Conservation (phyloP, 2,888 invertebrate species). For the Zygogramma bicolorata region DNA sequence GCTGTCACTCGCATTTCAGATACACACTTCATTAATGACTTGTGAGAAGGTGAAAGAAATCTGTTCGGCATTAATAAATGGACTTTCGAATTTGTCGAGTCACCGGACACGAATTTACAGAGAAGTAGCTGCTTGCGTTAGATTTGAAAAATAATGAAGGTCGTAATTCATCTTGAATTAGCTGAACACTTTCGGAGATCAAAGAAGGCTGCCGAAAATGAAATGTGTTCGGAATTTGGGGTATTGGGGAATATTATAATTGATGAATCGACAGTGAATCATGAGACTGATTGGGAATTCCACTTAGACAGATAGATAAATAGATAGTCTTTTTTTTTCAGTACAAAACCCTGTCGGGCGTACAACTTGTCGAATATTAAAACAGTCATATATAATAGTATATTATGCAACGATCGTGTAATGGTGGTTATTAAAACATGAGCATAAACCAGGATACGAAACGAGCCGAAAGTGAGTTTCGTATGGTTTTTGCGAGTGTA, state of each 20-base stretch:
- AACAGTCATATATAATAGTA: too few relatives aligned
- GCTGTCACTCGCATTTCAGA: slow-evolving; percentile 31
- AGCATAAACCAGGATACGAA: too few relatives aligned
- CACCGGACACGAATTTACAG: background rate
- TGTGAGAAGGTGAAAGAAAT: slow-evolving; percentile 1
- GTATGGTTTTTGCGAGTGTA: too few relatives aligned
- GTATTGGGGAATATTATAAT: background rate
- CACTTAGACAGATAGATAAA: too few relatives aligned
- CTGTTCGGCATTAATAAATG: background rate
- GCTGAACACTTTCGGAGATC: background rate
- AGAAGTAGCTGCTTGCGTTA: slow-evolving; percentile 2
- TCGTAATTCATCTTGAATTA: background rate
- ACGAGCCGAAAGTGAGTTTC: too few relatives aligned
- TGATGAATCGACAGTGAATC: background rate
- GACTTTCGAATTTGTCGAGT: background rate
- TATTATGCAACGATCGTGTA: too few relatives aligned
- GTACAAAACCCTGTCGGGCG: too few relatives aligned
- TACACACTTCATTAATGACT: slow-evolving; percentile 26
- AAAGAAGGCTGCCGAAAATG: background rate
- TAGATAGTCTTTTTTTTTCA: too few relatives aligned
- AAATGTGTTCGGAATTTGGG: background rate
- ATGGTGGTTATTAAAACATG: too few relatives aligned
- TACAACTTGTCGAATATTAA: too few relatives aligned
- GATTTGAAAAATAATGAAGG: background rate
- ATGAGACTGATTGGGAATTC: too few relatives aligned